A percentile compares a stretch with the other conserved stretches of the same genome.
Evolutionary conservation across 1,140 invertebrate genomes (phyloP).

Genomic region (Diorhabda carinulata): DNA sequence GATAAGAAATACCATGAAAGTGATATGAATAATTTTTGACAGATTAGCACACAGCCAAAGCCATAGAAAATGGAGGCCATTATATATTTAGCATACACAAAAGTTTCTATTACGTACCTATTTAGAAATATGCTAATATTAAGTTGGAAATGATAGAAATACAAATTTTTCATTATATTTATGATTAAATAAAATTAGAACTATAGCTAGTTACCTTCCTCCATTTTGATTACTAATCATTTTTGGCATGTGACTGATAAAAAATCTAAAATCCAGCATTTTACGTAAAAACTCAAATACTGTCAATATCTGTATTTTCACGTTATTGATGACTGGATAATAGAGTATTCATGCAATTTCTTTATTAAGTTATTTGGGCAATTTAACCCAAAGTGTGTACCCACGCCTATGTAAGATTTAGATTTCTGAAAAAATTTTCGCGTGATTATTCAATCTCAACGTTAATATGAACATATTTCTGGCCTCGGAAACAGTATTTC

Average conservation of each 20-base stretch:
- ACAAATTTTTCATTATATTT: conserved; percentile 17
- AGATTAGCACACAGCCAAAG: conserved; percentile 27
- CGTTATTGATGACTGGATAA: conserved; percentile 10
- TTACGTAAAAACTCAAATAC: conserved; percentile 11
- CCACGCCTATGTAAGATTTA: conserved; percentile 16
- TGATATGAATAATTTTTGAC: conserved; percentile 12
- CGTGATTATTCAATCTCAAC: conserved; percentile 27
- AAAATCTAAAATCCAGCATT: conserved; percentile 12
- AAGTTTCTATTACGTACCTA: conserved; percentile 10
- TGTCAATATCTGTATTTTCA: conserved; percentile 11
- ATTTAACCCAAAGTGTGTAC: conserved; percentile 19
- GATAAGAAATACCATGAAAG: conserved; percentile 15
- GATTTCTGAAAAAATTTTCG: conserved; percentile 9
- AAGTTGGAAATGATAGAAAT: conserved; percentile 27
- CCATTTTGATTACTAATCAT: conserved; percentile 13
- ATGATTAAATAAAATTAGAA: conserved; percentile 12
- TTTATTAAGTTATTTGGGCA: not conserved
- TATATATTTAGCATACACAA: conserved; percentile 18
- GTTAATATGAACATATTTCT: conserved; percentile 44
- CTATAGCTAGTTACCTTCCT: conserved; percentile 19
- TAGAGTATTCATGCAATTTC: conserved; percentile 5
- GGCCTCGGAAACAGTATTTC: conserved; percentile 35
- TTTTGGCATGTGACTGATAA: conserved; percentile 9
- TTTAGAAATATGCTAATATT: conserved; percentile 41
- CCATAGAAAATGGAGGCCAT: conserved; percentile 25